Evolutionary conservation across 2,888 invertebrate genomes (phyloP).

Genomic region (Cacoxenus indagator): DNA sequence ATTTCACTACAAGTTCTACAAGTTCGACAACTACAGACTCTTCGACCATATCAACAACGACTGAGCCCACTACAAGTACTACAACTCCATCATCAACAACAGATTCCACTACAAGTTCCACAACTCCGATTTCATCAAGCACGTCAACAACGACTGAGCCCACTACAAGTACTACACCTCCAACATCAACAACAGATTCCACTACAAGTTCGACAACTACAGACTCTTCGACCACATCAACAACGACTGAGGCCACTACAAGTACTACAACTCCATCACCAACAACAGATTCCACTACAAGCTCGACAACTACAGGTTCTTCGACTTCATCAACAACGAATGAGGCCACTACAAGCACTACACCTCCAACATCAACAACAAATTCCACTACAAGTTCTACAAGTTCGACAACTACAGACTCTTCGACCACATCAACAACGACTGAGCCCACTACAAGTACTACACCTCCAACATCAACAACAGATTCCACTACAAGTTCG

Average conservation of each 20-base stretch:
- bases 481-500: conserved; percentile 15
- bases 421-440: background rate
- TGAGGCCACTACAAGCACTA: background rate
- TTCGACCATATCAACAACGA: background rate
- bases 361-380: background rate
- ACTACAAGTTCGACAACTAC: conserved; percentile 18
- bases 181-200: background rate
- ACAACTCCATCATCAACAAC: background rate
- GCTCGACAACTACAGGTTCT: background rate
- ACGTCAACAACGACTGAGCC: background rate
- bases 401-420: background rate
- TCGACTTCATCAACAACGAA: background rate
- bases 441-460: background rate
- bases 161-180: background rate
- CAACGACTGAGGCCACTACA: background rate
- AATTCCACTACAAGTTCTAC: background rate
- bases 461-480: background rate
- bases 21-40: background rate
- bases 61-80: background rate
- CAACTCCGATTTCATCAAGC: background rate
- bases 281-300: background rate
- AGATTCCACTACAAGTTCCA: background rate
- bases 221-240: conserved; percentile 1
- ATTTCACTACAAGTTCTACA: background rate
- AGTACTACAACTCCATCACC: background rate